Evolutionary conservation across 2,797 vertebrate genomes (phyloP), one percentile per base, ranked within the genome.

Genomic region (Sciurus vulgaris): DNA sequence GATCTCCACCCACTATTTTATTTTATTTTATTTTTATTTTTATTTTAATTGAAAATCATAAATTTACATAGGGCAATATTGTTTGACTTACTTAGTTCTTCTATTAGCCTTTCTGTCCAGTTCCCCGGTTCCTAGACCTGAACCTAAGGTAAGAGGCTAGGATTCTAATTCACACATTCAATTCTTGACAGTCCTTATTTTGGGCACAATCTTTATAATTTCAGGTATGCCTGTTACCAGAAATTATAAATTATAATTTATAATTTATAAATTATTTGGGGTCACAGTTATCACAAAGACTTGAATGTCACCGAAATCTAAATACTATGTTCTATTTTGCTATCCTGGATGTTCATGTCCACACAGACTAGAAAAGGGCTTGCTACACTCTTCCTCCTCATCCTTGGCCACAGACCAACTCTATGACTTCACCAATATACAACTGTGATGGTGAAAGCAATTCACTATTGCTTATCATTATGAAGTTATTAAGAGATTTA

Each of bases 401-500:
- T 17, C 41, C 15, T 11, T 51, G 28, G 44, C 69, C 59, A 74
- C 17, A 86, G 63, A 92, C 15, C n/a, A 72, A 44, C 15, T 14
- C 30, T 78, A 49, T 41, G 49, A 5, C 24, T 6, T 79, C 24
- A 38, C 56, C 65, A 72, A 69, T 28, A 83, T 4, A 28, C 87
- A 85, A 65, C 35, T 44, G 11, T 12, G 9, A 77, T 70, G 33
- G 41, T 63, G 15, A 65, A 92, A 88, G 35, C 7, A 87, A 65
- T 59, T 24, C 22, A 38, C 30, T 83, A 72, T 51, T 77, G 41
- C 41, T 96, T 61, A 69, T 79, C 47, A 86, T 14, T 76, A 35
- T 86, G 38, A 84, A 94, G 78, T 65, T 63, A 63, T 38, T 65
- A 78, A 79, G 74, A 82, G 79, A 77, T 83, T 47, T 86, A 93